phyloP scores from a whole-genome alignment of 2,888 invertebrate genomes.

The Strigamia crassipes region DNA sequence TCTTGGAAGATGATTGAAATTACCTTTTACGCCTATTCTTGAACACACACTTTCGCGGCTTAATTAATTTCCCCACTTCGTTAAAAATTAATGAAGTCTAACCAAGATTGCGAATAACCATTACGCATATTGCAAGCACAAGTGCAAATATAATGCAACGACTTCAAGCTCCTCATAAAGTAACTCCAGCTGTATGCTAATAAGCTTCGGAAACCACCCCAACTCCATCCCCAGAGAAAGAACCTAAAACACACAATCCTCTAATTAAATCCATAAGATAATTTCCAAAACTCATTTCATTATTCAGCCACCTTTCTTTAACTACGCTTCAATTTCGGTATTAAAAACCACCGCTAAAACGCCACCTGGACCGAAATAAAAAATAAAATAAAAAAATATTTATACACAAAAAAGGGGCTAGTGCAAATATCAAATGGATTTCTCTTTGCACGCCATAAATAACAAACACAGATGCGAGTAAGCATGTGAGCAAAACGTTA shows the following conservation, averaged over 20 bases:
- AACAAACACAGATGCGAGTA: slow-evolving; percentile 10
- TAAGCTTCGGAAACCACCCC: background rate
- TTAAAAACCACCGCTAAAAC: background rate
- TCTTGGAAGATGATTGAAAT: slow-evolving; percentile 4
- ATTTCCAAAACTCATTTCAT: background rate
- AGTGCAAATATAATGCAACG: slow-evolving; percentile 10
- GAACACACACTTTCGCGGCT: slow-evolving; percentile 3
- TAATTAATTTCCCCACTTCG: slow-evolving; percentile 10
- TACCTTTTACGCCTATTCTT: slow-evolving; percentile 1
- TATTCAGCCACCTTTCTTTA: slow-evolving; percentile 10
- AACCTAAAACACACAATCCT: slow-evolving; percentile 10
- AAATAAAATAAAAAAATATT: too few relatives aligned
- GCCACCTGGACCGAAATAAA: background rate
- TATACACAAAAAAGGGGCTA: background rate
- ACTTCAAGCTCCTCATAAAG: slow-evolving; percentile 4
- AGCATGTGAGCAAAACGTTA: background rate
- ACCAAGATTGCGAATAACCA: slow-evolving; percentile 10
- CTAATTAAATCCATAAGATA: slow-evolving; percentile 10
- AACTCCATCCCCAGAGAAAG: background rate
- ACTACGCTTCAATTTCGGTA: background rate
- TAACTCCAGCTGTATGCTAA: slow-evolving; percentile 10
- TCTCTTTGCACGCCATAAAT: slow-evolving; percentile 10
- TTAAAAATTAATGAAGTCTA: slow-evolving; percentile 10
- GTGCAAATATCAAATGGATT: slow-evolving; percentile 10
- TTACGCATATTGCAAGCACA: slow-evolving; percentile 6